These are phyloP conservation scores for Gymnopithys bicolor DNA, from an alignment of 2,797 vertebrate genomes.

Conservation along the genomic window DNA sequence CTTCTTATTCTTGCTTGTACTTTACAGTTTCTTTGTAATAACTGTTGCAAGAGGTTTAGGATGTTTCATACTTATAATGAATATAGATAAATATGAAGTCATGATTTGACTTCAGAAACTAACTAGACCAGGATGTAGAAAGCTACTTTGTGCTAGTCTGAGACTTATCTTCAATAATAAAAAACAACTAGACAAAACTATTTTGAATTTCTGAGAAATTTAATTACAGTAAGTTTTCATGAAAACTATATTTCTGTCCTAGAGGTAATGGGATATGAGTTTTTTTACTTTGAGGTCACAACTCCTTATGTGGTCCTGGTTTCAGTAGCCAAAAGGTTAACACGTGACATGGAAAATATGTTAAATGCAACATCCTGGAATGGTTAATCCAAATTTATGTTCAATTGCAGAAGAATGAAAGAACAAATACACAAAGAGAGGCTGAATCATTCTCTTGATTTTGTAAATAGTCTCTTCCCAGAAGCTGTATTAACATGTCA, in stretches of 20 bases:
- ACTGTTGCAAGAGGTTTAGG: background rate
- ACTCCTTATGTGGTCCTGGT: background rate
- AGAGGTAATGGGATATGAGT: background rate
- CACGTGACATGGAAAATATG: background rate
- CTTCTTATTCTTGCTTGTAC: background rate
- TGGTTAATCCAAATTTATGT: background rate
- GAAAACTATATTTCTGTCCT: background rate
- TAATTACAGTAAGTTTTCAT: background rate
- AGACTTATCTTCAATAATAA: background rate
- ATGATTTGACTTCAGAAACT: background rate
- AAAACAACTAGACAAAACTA: background rate
- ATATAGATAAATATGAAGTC: background rate
- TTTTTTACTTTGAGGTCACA: background rate
- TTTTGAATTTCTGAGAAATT: background rate
- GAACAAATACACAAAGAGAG: background rate
- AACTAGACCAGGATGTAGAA: background rate
- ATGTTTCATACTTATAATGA: background rate
- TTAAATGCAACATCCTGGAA: background rate
- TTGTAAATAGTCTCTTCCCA: background rate
- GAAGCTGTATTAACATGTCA: background rate
- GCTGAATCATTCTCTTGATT: background rate
- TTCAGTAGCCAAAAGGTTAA: background rate
- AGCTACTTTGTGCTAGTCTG: background rate
- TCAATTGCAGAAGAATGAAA: background rate
- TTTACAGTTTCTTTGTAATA: background rate